Conservation (phyloP, 2,888 invertebrate genomes). For the Mesodorylaimus sp. region DNA sequence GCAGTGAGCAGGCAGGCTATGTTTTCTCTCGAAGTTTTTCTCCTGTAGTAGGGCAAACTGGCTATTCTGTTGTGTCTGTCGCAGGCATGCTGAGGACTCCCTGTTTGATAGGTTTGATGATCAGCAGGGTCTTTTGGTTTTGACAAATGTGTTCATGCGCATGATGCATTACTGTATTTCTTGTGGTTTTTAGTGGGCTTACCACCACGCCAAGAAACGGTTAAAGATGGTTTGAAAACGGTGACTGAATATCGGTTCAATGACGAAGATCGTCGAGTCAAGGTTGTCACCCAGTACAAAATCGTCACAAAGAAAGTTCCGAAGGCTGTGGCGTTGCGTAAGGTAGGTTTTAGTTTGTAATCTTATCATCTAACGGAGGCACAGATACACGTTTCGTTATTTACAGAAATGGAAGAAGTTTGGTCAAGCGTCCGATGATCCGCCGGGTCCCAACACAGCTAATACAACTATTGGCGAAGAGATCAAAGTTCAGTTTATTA, state of each 20-base stretch:
- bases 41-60: too few species aligned
- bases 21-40: neutral
- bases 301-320: slow-evolving; percentile 61
- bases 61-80: neutral
- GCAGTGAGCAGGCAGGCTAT: too few species aligned
- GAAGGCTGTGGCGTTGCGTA: slow-evolving; percentile 70
- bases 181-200: slow-evolving; percentile 22
- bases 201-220: slow-evolving; percentile 34
- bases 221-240: slow-evolving; percentile 63
- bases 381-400: slow-evolving; percentile 5
- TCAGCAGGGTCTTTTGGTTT: too few species aligned
- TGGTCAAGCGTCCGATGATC: slow-evolving; percentile 70
- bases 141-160: too few species aligned
- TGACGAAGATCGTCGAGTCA: slow-evolving; percentile 54
- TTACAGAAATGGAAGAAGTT: slow-evolving; percentile 84
- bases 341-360: slow-evolving; percentile 32
- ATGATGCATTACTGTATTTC: neutral
- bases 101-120: neutral
- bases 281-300: slow-evolving; percentile 54
- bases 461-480: slow-evolving; percentile 90
- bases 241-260: slow-evolving; percentile 79
- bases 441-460: slow-evolving; percentile 93
- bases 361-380: slow-evolving; percentile 4
- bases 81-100: neutral
- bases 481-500: slow-evolving; percentile 59